phyloP scores from a whole-genome alignment of 2,888 invertebrate genomes.

The Eumerus sabulonum region DNA sequence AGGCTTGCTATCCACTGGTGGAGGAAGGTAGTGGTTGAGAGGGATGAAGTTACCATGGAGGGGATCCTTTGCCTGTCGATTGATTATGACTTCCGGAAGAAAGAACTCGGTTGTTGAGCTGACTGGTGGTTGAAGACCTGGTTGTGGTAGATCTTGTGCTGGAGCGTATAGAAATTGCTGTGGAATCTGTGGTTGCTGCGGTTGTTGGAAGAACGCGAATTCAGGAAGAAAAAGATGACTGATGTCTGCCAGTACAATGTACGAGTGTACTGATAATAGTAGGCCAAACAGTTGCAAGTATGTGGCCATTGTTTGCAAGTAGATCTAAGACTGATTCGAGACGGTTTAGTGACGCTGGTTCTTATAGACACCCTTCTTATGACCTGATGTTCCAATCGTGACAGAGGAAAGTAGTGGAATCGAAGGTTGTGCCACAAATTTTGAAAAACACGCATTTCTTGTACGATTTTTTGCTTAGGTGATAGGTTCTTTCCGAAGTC shows the following conservation, averaged over 20 bases:
- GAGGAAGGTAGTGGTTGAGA: constrained; percentile 73
- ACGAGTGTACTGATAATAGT: constrained; percentile 5
- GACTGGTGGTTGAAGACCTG: constrained; percentile 71
- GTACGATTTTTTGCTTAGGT: constrained; percentile 13
- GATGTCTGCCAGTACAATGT: constrained; percentile 72
- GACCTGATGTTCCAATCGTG: constrained; percentile 33
- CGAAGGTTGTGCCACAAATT: constrained; percentile 21
- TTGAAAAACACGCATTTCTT: constrained; percentile 22
- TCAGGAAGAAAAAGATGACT: constrained; percentile 74
- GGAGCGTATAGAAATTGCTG: constrained; percentile 70
- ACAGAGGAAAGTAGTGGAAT: constrained; percentile 41
- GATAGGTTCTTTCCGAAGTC: background rate
- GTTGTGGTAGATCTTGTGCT: constrained; percentile 52
- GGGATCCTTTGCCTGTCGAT: constrained; percentile 71
- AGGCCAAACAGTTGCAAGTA: constrained; percentile 10
- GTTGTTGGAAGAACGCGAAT: constrained; percentile 70
- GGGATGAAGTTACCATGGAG: constrained; percentile 74
- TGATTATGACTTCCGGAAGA: constrained; percentile 76
- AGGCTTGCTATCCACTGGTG: constrained; percentile 72
- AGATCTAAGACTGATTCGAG: constrained; percentile 35
- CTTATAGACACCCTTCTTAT: constrained; percentile 45
- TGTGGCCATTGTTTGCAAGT: constrained; percentile 36
- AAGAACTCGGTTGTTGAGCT: constrained; percentile 73
- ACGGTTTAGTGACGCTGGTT: background rate
- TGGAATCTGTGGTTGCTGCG: constrained; percentile 54